These are phyloP conservation scores for Yoshiicerus persimilis DNA, from an alignment of 1,140 invertebrate species.

Conservation along the genomic window DNA sequence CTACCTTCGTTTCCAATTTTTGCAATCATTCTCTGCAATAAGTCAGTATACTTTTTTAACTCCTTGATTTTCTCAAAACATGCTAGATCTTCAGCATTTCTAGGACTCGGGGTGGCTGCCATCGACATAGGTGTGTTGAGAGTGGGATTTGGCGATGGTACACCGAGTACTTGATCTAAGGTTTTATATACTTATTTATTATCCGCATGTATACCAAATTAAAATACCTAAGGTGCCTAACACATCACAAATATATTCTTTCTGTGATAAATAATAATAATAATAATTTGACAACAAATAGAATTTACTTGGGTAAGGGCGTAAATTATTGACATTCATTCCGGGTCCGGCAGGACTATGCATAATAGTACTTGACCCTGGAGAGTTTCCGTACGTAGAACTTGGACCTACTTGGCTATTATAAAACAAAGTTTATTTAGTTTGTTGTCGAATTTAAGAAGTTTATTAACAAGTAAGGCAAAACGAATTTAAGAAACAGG, in stretches of 20 bases:
- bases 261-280: no score
- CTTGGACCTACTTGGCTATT: not conserved
- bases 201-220: no score
- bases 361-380: conserved; percentile 63
- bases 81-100: conserved; percentile 75
- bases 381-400: conserved; percentile 58
- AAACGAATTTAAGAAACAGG: no score
- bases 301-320: conserved; percentile 16
- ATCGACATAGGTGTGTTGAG: conserved; percentile 74
- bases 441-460: no score
- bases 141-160: conserved; percentile 76
- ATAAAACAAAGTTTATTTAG: not conserved
- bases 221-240: no score
- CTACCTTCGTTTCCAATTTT: conserved; percentile 81
- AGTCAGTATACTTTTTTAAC: conserved; percentile 89
- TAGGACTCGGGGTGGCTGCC: conserved; percentile 66
- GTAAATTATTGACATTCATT: conserved; percentile 23
- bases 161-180: conserved; percentile 60
- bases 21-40: conserved; percentile 81
- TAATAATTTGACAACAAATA: not conserved
- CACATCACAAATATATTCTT: no score
- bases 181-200: no score
- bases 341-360: conserved; percentile 36
- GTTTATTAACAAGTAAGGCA: no score
- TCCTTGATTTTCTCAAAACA: conserved; percentile 90